Percentiles rank a stretch among this genome's conserved stretches.
phyloP scores from a whole-genome alignment of 2,888 invertebrate genomes.

The Reticulitermes lucifugus region DNA sequence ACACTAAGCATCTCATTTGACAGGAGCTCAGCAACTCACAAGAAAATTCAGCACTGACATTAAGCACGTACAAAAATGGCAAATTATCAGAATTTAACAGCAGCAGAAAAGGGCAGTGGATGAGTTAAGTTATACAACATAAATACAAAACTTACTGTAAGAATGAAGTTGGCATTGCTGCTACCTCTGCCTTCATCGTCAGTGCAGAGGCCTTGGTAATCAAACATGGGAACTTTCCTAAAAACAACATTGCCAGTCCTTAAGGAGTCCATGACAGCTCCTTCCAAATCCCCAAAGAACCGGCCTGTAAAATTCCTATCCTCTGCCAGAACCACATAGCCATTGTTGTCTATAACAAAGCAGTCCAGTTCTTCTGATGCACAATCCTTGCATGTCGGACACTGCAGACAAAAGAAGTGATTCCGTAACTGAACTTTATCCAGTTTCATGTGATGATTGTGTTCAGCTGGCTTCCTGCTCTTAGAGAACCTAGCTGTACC shows the following conservation, averaged over 20 bases:
- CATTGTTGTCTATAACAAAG: constrained; percentile 92
- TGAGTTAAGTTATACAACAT: not conserved
- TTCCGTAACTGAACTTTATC: too few relatives aligned
- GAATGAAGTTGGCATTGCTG: constrained; percentile 60
- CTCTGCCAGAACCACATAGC: constrained; percentile 83
- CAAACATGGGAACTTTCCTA: constrained; percentile 81
- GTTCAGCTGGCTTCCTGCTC: too few relatives aligned
- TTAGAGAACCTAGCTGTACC: too few relatives aligned
- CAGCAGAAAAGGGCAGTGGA: too few relatives aligned
- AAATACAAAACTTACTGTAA: constrained; percentile 37
- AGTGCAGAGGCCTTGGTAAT: constrained; percentile 89
- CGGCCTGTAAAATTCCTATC: constrained; percentile 77
- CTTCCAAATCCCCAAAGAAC: constrained; percentile 88
- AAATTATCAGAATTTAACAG: too few relatives aligned
- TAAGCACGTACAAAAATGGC: too few relatives aligned
- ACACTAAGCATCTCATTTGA: too few relatives aligned
- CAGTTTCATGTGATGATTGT: too few relatives aligned
- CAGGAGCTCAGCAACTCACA: too few relatives aligned
- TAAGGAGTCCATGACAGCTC: constrained; percentile 76
- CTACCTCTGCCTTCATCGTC: constrained; percentile 62
- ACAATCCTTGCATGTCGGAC: constrained; percentile 59
- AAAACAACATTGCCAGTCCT: constrained; percentile 74
- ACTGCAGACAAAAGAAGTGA: constrained; percentile 30
- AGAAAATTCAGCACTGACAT: too few relatives aligned
- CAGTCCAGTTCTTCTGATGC: constrained; percentile 78